Conservation (phyloP, 2,797 vertebrate genomes). For the Hapalemur alaotrensis region DNA sequence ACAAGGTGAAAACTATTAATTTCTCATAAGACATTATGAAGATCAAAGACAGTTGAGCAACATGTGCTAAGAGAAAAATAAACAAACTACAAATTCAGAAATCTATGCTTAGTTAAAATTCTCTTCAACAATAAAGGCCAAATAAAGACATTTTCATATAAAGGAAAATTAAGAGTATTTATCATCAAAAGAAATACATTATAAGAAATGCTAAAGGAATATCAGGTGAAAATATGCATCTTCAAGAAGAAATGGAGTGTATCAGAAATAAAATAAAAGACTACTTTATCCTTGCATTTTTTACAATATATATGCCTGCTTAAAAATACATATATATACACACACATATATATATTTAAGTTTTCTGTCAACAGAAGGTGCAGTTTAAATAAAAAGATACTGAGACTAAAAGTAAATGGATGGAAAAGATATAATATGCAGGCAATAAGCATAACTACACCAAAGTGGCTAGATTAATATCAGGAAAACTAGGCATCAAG, state of each 20-base stretch:
- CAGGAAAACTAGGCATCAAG: neutral
- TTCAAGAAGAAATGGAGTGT: neutral
- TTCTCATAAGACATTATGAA: neutral
- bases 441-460: neutral
- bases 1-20: neutral
- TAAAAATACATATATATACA: neutral
- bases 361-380: neutral
- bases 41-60: neutral
- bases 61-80: neutral
- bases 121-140: neutral
- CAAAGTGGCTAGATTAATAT: neutral
- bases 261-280: neutral
- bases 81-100: neutral
- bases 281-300: neutral
- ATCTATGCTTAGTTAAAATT: neutral
- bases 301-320: neutral
- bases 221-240: neutral
- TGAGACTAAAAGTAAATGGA: neutral
- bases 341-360: neutral
- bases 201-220: neutral
- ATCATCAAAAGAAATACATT: neutral
- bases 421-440: neutral
- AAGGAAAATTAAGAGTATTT: neutral
- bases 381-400: neutral
- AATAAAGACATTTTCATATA: neutral